Conservation (phyloP, 2,113 vertebrate species). For the Terrapene triunguis region DNA sequence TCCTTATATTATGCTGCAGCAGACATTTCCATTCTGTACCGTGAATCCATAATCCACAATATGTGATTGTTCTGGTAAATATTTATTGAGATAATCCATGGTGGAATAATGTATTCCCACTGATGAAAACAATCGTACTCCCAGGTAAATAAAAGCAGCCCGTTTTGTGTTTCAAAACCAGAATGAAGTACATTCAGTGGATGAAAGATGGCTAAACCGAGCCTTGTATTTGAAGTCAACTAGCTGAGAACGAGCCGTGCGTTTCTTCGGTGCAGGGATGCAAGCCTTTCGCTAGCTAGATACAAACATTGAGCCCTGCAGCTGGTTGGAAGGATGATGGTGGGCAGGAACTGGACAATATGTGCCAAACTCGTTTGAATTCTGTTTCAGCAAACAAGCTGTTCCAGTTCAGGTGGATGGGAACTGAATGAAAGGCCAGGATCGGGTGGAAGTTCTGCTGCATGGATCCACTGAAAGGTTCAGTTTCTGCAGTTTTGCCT, state of each 20-base stretch:
- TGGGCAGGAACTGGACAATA: neutral
- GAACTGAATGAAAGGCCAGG: neutral
- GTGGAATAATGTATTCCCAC: neutral
- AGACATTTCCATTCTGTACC: neutral
- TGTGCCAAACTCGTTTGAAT: neutral
- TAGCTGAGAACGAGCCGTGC: neutral
- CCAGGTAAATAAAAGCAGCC: neutral
- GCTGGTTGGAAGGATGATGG: neutral
- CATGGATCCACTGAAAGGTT: fast-evolving
- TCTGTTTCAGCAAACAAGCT: neutral
- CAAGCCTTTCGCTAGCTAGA: neutral
- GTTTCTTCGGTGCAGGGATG: neutral
- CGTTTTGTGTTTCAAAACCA: neutral
- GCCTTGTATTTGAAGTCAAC: neutral
- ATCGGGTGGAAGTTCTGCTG: neutral
- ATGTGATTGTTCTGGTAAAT: neutral
- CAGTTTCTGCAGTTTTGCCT: neutral
- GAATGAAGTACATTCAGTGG: neutral
- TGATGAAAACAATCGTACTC: neutral
- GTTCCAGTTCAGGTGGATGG: fast-evolving
- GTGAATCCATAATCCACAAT: neutral
- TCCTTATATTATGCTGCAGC: neutral
- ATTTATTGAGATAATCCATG: neutral
- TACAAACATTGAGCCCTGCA: too few relatives aligned
- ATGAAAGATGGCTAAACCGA: neutral